These are phyloP conservation scores for Hirtodrosophila histrioides DNA, from an alignment of 2,888 invertebrate species.

Conservation along the genomic window DNA sequence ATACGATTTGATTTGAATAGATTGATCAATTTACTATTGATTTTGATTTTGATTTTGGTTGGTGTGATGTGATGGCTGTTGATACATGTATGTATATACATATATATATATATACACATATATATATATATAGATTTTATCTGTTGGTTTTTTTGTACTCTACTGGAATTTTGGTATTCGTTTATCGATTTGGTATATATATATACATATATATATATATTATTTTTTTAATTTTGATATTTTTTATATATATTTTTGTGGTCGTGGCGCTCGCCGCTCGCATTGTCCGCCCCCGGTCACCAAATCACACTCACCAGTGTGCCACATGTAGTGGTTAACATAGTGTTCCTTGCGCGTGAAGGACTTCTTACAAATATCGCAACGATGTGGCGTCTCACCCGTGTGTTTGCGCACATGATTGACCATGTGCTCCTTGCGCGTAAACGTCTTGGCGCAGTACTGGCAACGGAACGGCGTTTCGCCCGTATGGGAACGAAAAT, in stretches of 20 bases:
- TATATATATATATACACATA: conserved; percentile 39
- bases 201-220: no score
- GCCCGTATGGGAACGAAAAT: conserved; percentile 92
- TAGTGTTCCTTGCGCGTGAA: conserved; percentile 95
- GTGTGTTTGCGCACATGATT: conserved; percentile 93
- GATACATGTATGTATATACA: conserved; percentile 32
- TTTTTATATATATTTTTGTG: conserved; percentile 27
- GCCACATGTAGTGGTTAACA: conserved; percentile 91
- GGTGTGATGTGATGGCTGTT: conserved; percentile 75
- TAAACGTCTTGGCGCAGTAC: conserved; percentile 93
- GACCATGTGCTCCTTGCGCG: conserved; percentile 93
- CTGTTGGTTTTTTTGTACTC: conserved; percentile 59
- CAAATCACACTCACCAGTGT: conserved; percentile 86
- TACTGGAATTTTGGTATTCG: conserved; percentile 46
- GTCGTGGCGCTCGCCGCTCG: conserved; percentile 79
- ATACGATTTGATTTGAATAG: conserved; percentile 15
- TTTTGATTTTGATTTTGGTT: conserved; percentile 56
- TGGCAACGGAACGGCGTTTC: conserved; percentile 94
- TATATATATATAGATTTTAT: conserved; percentile 6
- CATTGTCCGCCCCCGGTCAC: conserved; percentile 79
- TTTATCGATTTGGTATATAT: conserved; percentile 2
- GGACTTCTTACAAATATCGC: conserved; percentile 93
- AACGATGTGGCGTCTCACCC: conserved; percentile 93
- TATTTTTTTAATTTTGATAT: conserved; percentile 16
- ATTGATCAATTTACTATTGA: conserved; percentile 24